Conservation (phyloP, 2,797 vertebrate genomes). For the Denticeps clupeoides region DNA sequence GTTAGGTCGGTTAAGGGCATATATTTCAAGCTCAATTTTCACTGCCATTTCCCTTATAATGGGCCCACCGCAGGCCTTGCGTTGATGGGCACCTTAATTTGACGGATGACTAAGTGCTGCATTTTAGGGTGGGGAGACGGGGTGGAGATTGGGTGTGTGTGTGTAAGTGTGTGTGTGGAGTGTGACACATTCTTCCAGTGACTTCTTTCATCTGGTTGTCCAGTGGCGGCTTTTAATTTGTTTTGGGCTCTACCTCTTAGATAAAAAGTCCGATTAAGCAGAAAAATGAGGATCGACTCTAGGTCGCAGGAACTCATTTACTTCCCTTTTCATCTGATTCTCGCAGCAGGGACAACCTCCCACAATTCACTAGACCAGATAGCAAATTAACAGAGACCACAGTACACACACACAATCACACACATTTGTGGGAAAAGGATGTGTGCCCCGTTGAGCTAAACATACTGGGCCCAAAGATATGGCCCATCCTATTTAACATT, state of each 20-base stretch:
- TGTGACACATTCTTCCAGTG: no score
- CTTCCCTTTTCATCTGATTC: conserved; percentile 14
- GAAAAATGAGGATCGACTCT: conserved; percentile 4
- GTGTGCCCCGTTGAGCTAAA: no score
- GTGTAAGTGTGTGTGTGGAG: no score
- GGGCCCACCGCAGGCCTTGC: conserved; percentile 4
- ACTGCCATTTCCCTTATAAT: conserved; percentile 12
- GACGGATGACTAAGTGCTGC: neutral
- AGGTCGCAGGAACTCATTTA: conserved; percentile 18
- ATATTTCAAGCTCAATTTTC: conserved; percentile 19
- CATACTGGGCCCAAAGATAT: no score
- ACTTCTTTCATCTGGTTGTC: neutral
- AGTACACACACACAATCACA: neutral
- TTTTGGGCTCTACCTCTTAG: no score
- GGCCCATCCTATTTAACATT: no score
- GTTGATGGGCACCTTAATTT: neutral
- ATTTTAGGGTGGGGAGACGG: neutral
- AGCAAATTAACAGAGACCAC: neutral
- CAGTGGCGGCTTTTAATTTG: conserved; percentile 15
- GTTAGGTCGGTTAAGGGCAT: neutral
- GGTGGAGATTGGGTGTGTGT: neutral
- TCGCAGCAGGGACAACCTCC: conserved; percentile 12
- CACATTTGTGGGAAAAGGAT: no score
- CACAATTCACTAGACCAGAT: conserved; percentile 6
- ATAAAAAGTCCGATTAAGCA: conserved; percentile 15